Conservation (phyloP, 2,888 invertebrate genomes). For the Aphrophora alni region DNA sequence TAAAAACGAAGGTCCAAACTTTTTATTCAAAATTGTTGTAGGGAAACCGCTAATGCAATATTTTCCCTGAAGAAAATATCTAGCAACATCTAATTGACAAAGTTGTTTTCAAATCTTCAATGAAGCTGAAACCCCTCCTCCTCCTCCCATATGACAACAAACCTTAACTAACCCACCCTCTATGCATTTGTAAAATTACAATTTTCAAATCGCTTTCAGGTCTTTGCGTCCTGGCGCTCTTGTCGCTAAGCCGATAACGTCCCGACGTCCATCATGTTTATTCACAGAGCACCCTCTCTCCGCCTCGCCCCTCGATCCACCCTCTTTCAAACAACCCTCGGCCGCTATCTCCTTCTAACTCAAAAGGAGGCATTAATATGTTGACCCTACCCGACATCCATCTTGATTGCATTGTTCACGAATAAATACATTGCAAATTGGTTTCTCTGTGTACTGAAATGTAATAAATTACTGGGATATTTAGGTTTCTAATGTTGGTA, state of each 20-base stretch:
- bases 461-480: no score
- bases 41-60: no score
- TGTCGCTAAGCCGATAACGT: conserved; percentile 9
- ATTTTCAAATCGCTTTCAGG: neutral
- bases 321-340: conserved; percentile 2
- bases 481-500: no score
- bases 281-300: neutral
- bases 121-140: no score
- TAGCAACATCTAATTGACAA: no score
- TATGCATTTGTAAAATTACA: neutral
- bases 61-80: no score
- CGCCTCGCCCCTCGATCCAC: neutral
- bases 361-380: neutral
- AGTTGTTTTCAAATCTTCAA: no score
- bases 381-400: neutral
- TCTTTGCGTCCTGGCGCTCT: neutral
- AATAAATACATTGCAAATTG: neutral
- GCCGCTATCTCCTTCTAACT: neutral
- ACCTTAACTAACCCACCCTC: no score
- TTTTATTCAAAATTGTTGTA: no score
- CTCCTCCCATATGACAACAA: no score
- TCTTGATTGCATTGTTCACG: neutral
- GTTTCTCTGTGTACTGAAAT: neutral
- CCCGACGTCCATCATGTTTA: conserved; percentile 9
- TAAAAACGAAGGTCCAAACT: no score